phyloP scores from a whole-genome alignment of 2,888 invertebrate species.

The Empis livida region DNA sequence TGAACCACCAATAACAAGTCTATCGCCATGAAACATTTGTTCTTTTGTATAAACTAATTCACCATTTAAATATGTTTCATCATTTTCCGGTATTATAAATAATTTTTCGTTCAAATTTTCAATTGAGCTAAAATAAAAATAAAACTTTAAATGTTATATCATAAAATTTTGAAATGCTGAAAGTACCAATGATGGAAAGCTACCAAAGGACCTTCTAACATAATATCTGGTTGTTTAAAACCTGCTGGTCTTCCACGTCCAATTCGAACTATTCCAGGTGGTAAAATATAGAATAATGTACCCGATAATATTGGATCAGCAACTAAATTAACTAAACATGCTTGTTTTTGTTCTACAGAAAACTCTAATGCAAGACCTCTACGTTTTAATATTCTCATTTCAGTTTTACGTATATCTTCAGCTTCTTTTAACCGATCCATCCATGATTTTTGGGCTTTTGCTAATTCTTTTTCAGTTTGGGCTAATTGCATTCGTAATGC shows the following conservation, averaged over 20 bases:
- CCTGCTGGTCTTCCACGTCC: slow-evolving; percentile 25
- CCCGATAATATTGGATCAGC: slow-evolving; percentile 52
- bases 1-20: slow-evolving; percentile 43
- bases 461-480: slow-evolving; percentile 47
- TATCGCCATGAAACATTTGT: slow-evolving; percentile 40
- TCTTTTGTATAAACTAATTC: slow-evolving; percentile 34
- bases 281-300: slow-evolving; percentile 31
- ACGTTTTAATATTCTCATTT: slow-evolving; percentile 40
- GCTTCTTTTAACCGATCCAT: slow-evolving; percentile 39
- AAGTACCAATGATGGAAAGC: slow-evolving; percentile 46
- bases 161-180: neutral
- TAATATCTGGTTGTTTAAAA: slow-evolving; percentile 40
- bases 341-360: slow-evolving; percentile 35
- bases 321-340: slow-evolving; percentile 48
- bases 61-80: slow-evolving; percentile 42
- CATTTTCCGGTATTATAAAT: slow-evolving; percentile 35
- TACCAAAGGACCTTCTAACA: slow-evolving; percentile 46
- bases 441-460: slow-evolving; percentile 44
- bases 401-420: slow-evolving; percentile 28
- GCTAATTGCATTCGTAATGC: slow-evolving; percentile 44
- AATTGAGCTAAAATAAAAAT: slow-evolving; percentile 32
- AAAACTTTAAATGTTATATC: neutral
- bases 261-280: slow-evolving; percentile 26
- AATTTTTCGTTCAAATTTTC: slow-evolving; percentile 38
- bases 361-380: slow-evolving; percentile 43